A percentile compares a stretch with the other conserved stretches of the same genome.
phyloP scores from a whole-genome alignment of 2,888 invertebrate species.

The Tetrapedia diversipes region DNA sequence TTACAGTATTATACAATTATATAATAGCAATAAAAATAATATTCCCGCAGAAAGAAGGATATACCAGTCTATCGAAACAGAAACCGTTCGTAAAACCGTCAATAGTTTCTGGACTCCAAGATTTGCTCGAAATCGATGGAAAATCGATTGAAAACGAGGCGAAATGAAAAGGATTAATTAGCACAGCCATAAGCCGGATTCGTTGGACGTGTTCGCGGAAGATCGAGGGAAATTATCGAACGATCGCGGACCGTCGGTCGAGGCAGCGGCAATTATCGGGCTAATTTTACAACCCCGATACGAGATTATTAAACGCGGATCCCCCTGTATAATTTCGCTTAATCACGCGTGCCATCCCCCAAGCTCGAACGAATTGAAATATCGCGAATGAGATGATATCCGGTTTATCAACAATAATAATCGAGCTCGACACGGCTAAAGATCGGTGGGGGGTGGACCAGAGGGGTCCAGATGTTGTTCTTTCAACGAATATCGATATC shows the following conservation, averaged over 20 bases:
- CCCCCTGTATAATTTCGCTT: conserved; percentile 34
- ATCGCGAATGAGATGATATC: neutral
- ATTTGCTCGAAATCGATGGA: neutral
- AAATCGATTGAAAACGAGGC: conserved; percentile 41
- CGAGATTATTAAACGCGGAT: conserved; percentile 36
- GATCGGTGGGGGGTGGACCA: no score
- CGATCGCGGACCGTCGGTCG: conserved; percentile 12
- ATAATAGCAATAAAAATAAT: no score
- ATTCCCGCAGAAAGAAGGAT: no score
- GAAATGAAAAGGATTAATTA: conserved; percentile 43
- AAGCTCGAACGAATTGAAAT: conserved; percentile 11
- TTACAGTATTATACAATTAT: no score
- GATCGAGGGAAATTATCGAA: conserved; percentile 39
- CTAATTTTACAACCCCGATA: conserved; percentile 38
- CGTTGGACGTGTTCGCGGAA: conserved; percentile 18
- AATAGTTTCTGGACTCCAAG: conserved; percentile 1
- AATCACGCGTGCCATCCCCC: conserved; percentile 2
- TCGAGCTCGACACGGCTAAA: neutral
- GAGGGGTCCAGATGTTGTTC: no score
- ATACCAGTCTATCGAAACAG: no score
- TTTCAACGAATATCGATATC: no score
- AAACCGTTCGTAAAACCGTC: no score
- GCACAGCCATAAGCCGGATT: conserved; percentile 52
- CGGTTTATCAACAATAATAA: conserved; percentile 12
- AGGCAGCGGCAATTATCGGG: conserved; percentile 29